Percentiles rank a stretch among this genome's conserved stretches.
phyloP scores from a whole-genome alignment of 2,113 vertebrate species.

The Calonectris borealis region DNA sequence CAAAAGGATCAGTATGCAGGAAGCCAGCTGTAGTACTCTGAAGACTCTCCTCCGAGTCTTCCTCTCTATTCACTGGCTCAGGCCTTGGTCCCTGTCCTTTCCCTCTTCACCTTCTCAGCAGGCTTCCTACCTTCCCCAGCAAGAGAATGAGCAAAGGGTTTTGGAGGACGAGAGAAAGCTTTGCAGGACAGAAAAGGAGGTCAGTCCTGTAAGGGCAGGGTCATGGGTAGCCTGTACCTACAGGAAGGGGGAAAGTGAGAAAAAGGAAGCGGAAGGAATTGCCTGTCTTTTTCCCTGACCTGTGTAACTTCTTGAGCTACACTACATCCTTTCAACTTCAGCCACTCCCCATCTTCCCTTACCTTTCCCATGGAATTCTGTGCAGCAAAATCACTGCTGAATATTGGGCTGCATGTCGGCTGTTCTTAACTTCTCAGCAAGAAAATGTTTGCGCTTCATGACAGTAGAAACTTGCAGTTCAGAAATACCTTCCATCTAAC shows the following conservation, averaged over 20 bases:
- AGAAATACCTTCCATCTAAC: background rate
- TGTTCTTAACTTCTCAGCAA: background rate
- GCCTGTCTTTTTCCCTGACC: background rate
- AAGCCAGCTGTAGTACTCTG: too few relatives aligned
- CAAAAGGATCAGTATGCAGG: background rate
- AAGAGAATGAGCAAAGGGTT: background rate
- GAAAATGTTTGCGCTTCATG: background rate
- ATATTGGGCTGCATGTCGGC: background rate
- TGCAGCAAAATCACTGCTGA: background rate
- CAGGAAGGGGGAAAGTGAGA: background rate
- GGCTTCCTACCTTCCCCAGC: background rate
- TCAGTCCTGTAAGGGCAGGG: background rate
- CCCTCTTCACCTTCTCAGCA: background rate
- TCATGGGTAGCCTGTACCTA: too few relatives aligned
- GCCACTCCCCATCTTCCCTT: background rate
- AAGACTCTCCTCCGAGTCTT: background rate
- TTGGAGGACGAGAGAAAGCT: background rate
- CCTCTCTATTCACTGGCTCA: background rate
- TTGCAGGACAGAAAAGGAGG: background rate
- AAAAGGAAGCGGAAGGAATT: background rate
- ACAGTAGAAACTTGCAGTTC: background rate
- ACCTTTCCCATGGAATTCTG: background rate
- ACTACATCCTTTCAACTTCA: background rate
- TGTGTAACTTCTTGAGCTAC: background rate
- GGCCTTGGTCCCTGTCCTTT: background rate